Conservation (phyloP, 1,140 invertebrate genomes). For the Choristoneura fumiferana region DNA sequence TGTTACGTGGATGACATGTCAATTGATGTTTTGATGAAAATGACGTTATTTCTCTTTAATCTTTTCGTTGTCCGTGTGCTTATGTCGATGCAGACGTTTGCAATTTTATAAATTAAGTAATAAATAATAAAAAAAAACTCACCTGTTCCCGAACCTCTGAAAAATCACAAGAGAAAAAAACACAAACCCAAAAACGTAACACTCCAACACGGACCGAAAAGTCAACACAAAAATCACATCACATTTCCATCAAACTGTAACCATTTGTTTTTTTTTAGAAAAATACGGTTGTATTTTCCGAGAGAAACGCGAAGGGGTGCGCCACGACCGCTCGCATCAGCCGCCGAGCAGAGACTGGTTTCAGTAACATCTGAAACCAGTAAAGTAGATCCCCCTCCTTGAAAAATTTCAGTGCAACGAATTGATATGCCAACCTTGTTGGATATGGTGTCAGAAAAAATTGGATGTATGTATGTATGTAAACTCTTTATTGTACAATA, state of each 20-base stretch:
- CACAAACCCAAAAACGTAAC: background rate
- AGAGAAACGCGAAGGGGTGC: background rate
- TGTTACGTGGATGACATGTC: too few species aligned
- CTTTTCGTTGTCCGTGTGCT: too few species aligned
- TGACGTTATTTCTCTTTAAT: too few species aligned
- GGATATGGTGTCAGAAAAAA: too few species aligned
- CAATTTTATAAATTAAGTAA: too few species aligned
- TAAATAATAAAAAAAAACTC: too few species aligned
- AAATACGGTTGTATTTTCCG: background rate
- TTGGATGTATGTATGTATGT: too few species aligned
- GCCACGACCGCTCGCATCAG: background rate
- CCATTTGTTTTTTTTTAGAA: background rate
- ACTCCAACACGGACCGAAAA: constrained; percentile 1
- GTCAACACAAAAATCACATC: constrained; percentile 1
- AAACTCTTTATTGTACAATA: too few species aligned
- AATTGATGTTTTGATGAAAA: too few species aligned
- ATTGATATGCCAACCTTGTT: background rate
- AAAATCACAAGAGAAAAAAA: background rate
- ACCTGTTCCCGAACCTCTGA: constrained; percentile 4
- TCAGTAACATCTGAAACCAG: background rate
- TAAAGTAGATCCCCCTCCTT: background rate
- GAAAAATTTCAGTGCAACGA: constrained; percentile 10
- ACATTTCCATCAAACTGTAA: background rate
- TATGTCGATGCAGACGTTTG: too few species aligned
- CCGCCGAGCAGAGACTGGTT: background rate